Conservation (phyloP, 2,113 vertebrate genomes). For the Notothenia rossii region DNA sequence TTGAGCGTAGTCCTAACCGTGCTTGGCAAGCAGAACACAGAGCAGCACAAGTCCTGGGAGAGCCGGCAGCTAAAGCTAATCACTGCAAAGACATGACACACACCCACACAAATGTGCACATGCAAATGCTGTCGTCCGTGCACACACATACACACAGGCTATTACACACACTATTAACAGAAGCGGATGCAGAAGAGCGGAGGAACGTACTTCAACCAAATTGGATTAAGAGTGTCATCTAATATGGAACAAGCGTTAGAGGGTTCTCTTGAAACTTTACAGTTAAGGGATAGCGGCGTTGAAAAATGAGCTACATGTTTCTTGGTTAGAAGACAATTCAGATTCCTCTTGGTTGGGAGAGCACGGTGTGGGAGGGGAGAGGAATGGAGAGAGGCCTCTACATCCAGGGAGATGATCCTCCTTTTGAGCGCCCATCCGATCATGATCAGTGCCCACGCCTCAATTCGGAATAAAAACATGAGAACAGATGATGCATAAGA, state of each 20-base stretch:
- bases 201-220: slow-evolving; percentile 44
- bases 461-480: slow-evolving; percentile 46
- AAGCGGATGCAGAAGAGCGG: slow-evolving; percentile 28
- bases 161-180: slow-evolving; percentile 52
- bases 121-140: slow-evolving; percentile 24
- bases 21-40: slow-evolving; percentile 72
- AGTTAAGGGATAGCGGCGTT: slow-evolving; percentile 36
- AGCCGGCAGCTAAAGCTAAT: slow-evolving; percentile 69
- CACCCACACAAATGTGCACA: slow-evolving; percentile 65
- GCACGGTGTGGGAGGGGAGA: slow-evolving; percentile 1
- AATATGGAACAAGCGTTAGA: slow-evolving; percentile 57
- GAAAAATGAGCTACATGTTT: slow-evolving; percentile 66
- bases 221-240: slow-evolving; percentile 71
- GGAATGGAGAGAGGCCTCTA: slow-evolving; percentile 29
- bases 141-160: slow-evolving; percentile 7
- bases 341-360: slow-evolving; percentile 62
- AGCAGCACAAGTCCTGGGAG: slow-evolving; percentile 63
- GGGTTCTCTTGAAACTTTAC: slow-evolving; percentile 59
- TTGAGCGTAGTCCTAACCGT: slow-evolving; percentile 62
- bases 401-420: slow-evolving; percentile 53
- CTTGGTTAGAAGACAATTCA: slow-evolving; percentile 65
- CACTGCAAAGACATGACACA: slow-evolving; percentile 72
- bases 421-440: slow-evolving; percentile 59
- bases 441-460: slow-evolving; percentile 50
- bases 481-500: slow-evolving; percentile 47